These are phyloP conservation scores for Rhodeus uyekii DNA, from an alignment of 2,797 vertebrate genomes.

Conservation along the genomic window DNA sequence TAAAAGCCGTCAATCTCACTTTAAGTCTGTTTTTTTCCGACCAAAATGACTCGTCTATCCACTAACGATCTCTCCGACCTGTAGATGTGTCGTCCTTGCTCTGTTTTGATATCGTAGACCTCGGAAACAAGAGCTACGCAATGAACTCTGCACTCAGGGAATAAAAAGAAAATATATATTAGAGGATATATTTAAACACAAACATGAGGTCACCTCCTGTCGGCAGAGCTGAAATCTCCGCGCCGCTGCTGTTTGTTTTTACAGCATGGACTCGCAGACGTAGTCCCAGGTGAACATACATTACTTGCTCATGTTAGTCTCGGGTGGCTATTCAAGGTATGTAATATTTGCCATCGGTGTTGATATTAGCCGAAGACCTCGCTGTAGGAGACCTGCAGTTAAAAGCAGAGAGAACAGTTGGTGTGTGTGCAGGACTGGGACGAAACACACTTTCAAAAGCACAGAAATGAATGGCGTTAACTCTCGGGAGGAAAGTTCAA, in stretches of 20 bases:
- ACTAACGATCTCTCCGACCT: not conserved
- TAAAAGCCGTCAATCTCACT: not conserved
- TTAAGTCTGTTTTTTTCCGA: constrained; percentile 16
- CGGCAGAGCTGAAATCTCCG: constrained; percentile 36
- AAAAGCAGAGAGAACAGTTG: not conserved
- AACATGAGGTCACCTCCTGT: constrained; percentile 50
- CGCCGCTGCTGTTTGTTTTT: constrained; percentile 47
- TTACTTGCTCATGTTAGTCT: constrained; percentile 24
- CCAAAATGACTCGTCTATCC: constrained; percentile 1
- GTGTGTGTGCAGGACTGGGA: not conserved
- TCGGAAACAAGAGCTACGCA: constrained; percentile 31
- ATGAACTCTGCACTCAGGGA: constrained; percentile 27
- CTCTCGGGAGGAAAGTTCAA: constrained; percentile 1
- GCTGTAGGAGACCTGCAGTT: constrained; percentile 17
- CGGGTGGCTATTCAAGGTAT: constrained; percentile 23
- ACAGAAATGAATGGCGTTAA: not conserved
- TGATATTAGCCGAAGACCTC: constrained; percentile 34
- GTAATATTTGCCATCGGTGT: constrained; percentile 22
- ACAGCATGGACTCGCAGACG: constrained; percentile 21
- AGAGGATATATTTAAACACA: constrained; percentile 48
- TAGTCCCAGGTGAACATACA: constrained; percentile 50
- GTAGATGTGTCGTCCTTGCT: constrained; percentile 27
- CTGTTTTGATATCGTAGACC: constrained; percentile 48
- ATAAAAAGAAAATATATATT: constrained; percentile 42
- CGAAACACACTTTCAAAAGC: constrained; percentile 7